phyloP scores from a whole-genome alignment of 2,113 vertebrate genomes.

The Formicarius rufipectus region DNA sequence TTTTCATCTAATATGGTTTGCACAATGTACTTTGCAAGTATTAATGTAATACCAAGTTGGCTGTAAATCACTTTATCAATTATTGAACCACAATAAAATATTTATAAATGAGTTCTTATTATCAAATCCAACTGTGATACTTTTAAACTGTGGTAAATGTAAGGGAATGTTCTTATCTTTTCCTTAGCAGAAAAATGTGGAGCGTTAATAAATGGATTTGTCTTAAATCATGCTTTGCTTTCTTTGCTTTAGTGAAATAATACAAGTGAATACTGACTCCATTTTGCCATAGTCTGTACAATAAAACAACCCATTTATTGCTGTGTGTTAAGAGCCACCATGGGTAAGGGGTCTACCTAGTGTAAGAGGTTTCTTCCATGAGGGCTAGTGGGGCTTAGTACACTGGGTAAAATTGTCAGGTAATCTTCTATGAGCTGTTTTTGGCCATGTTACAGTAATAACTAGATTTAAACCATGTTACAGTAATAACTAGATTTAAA shows the following conservation, averaged over 20 bases:
- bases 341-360: not conserved
- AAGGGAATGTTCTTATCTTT: not conserved
- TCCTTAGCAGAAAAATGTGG: not conserved
- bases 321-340: not conserved
- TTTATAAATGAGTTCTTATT: slow-evolving; percentile 42
- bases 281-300: not conserved
- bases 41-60: slow-evolving; percentile 4
- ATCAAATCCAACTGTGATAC: not conserved
- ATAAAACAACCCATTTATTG: not conserved
- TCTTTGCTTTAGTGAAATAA: not conserved
- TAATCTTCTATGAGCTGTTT: not conserved
- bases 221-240: not conserved
- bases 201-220: not conserved
- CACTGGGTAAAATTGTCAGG: rapidly evolving
- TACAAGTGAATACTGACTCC: not conserved
- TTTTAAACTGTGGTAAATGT: not conserved
- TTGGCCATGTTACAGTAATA: not conserved
- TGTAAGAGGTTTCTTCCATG: not conserved
- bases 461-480: not conserved
- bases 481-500: not conserved
- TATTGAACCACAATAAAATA: slow-evolving; percentile 50
- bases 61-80: slow-evolving; percentile 63
- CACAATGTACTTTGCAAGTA: not conserved
- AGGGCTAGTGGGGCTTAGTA: not conserved
- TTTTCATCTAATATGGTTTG: slow-evolving; percentile 39